Evolutionary conservation across 2,113 vertebrate genomes (phyloP).

Genomic region (Mastomys coucha): DNA sequence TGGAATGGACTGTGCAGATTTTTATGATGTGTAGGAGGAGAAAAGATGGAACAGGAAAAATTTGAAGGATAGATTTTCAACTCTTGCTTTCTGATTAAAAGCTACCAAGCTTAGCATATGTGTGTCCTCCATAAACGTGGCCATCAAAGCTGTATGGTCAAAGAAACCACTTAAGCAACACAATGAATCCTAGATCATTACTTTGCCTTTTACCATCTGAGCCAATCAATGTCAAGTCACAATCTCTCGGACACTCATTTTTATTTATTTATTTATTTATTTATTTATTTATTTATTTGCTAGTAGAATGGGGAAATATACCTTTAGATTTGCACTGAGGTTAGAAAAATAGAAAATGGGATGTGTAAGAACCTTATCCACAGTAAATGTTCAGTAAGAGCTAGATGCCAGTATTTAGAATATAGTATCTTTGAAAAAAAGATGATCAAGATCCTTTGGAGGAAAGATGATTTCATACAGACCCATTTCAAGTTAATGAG

Average conservation of each 20-base stretch:
- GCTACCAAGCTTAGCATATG: neutral
- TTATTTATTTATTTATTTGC: too few relatives aligned
- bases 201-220: neutral
- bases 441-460: neutral
- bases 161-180: neutral
- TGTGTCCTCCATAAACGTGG: neutral
- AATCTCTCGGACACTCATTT: neutral
- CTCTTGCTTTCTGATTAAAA: slow-evolving; percentile 1
- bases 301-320: neutral
- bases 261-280: too few relatives aligned
- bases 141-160: neutral
- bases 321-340: neutral
- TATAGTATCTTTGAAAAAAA: neutral
- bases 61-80: slow-evolving; percentile 16
- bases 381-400: neutral
- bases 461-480: neutral
- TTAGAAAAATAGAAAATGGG: neutral
- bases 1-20: neutral
- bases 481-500: neutral
- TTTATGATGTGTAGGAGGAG: neutral
- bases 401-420: neutral
- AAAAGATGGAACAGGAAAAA: neutral
- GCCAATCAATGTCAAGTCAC: neutral
- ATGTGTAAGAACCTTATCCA: neutral
- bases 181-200: neutral